Evolutionary conservation across 2,113 vertebrate genomes (phyloP).

Genomic region (Muntiacus muntjak): DNA sequence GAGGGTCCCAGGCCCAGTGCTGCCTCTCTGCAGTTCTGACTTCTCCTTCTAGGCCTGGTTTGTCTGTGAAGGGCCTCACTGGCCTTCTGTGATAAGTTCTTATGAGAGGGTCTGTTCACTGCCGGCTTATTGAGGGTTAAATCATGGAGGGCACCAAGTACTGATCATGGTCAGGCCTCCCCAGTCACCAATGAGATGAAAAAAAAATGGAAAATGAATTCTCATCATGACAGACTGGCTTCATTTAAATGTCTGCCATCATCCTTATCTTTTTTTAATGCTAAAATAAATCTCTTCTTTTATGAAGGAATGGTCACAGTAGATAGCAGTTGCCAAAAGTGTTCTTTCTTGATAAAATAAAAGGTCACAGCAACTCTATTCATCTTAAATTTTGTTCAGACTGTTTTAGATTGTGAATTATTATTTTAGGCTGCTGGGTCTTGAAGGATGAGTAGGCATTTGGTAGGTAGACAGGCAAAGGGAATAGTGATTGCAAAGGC

Average conservation of each 20-base stretch:
- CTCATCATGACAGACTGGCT: neutral
- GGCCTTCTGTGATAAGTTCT: neutral
- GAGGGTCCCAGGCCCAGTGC: neutral
- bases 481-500: neutral
- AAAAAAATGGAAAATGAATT: neutral
- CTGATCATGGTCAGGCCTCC: neutral
- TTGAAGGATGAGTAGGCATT: neutral
- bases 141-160: neutral
- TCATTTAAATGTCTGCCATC: neutral
- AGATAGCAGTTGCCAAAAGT: neutral
- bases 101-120: neutral
- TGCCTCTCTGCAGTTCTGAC: neutral
- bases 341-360: neutral
- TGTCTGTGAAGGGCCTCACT: neutral
- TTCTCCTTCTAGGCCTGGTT: neutral
- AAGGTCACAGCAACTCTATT: neutral
- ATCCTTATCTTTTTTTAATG: neutral
- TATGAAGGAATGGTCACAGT: neutral
- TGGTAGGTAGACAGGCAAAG: neutral
- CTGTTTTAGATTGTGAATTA: neutral
- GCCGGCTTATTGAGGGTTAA: neutral
- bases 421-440: neutral
- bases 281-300: neutral
- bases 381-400: neutral
- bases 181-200: neutral